These are phyloP conservation scores for Clupea harengus DNA, from an alignment of 2,113 vertebrate species.

Conservation along the genomic window DNA sequence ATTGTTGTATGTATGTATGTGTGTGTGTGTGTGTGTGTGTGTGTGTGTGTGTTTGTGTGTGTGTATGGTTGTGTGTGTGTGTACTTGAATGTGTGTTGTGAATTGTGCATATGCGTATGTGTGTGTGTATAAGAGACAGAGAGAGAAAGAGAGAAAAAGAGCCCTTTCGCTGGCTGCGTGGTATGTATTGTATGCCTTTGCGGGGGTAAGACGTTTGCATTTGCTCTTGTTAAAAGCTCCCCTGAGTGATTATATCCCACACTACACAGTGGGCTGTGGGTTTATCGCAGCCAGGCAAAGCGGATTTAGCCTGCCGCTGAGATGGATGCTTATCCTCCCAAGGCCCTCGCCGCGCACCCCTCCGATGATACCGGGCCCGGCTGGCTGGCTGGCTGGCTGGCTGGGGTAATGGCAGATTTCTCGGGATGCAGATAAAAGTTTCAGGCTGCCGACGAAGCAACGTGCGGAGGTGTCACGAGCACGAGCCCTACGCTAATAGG, in stretches of 20 bases:
- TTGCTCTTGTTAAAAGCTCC: too few relatives aligned
- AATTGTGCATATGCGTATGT: background rate
- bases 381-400: background rate
- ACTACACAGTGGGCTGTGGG: constrained; percentile 26
- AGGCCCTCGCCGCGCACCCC: background rate
- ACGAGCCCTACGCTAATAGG: constrained; percentile 41
- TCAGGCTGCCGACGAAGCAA: background rate
- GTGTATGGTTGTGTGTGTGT: background rate
- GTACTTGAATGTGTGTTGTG: background rate
- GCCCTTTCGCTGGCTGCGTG: background rate
- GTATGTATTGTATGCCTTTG: background rate
- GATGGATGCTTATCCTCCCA: background rate
- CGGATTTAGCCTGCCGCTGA: constrained; percentile 26
- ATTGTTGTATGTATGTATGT: too few relatives aligned
- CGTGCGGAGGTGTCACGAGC: background rate
- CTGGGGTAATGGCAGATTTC: constrained; percentile 47
- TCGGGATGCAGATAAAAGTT: background rate
- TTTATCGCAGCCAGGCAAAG: constrained; percentile 28
- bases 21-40: background rate
- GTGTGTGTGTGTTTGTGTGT: background rate
- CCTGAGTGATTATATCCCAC: too few relatives aligned
- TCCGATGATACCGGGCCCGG: too few relatives aligned
- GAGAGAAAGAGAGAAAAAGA: background rate
- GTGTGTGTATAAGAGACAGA: background rate
- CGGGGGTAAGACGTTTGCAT: too few relatives aligned